Conservation (phyloP, 2,797 vertebrate genomes). For the Taeniopygia guttata region DNA sequence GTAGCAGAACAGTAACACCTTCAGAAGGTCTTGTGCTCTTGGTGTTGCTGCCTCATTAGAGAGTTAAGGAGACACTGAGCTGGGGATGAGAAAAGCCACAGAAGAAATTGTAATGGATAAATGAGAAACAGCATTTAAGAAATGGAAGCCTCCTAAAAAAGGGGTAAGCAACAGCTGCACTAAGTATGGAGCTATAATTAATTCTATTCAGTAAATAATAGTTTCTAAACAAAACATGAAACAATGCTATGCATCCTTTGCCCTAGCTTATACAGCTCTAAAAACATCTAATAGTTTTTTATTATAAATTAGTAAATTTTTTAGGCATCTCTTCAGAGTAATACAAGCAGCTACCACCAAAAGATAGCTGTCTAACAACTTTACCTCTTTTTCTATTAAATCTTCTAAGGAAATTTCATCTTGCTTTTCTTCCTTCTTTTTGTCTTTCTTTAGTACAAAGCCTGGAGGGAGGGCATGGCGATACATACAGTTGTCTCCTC, state of each 20-base stretch:
- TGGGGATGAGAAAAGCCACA: background rate
- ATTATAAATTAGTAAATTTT: background rate
- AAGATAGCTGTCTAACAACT: background rate
- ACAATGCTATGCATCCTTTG: background rate
- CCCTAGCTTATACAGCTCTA: background rate
- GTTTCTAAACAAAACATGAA: background rate
- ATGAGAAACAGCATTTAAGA: background rate
- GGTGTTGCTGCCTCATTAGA: background rate
- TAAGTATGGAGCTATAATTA: background rate
- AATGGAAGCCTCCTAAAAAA: background rate
- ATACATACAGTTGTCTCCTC: constrained; percentile 93
- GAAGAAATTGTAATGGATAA: background rate
- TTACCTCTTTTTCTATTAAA: constrained; percentile 95
- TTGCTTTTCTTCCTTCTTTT: constrained; percentile 93
- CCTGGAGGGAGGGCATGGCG: constrained; percentile 94
- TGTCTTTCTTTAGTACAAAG: constrained; percentile 95
- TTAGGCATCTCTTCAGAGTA: background rate
- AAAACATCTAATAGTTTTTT: background rate
- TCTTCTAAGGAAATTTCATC: constrained; percentile 96
- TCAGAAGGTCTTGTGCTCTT: background rate
- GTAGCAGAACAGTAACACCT: background rate
- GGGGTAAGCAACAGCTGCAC: background rate
- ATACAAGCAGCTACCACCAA: background rate
- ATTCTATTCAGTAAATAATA: background rate
- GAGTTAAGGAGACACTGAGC: background rate